A percentile compares a stretch with the other conserved stretches of the same genome.
Conservation (phyloP, 2,113 vertebrate genomes). For the Ondatra zibethicus region DNA sequence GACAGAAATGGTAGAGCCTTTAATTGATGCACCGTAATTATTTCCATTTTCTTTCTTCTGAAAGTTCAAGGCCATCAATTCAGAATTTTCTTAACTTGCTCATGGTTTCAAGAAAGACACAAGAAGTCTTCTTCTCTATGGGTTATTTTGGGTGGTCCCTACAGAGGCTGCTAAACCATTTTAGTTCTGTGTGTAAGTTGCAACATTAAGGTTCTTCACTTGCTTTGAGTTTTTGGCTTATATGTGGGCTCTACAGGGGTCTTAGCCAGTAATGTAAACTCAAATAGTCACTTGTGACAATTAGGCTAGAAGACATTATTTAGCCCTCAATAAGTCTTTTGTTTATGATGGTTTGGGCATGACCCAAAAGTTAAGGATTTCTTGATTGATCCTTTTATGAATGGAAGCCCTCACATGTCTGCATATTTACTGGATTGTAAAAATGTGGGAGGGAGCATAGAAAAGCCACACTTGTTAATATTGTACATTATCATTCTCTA, state of each 20-base stretch:
- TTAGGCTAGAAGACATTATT: not conserved
- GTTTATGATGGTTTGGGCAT: not conserved
- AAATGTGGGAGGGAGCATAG: not conserved
- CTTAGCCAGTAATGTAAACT: not conserved
- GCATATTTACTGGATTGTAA: not conserved
- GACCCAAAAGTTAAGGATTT: not conserved
- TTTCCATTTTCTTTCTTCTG: not conserved
- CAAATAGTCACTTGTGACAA: not conserved
- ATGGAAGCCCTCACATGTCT: not conserved
- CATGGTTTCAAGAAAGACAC: not conserved
- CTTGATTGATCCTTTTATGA: not conserved
- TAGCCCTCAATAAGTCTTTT: not conserved
- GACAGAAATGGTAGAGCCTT: not conserved
- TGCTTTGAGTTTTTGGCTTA: not conserved
- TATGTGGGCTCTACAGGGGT: not conserved
- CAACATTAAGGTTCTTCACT: not conserved
- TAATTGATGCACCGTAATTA: not conserved
- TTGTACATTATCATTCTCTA: not conserved
- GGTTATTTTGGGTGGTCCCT: not conserved
- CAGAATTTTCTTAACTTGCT: not conserved
- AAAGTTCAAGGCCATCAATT: not conserved
- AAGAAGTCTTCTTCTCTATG: not conserved
- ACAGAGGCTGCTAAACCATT: not conserved
- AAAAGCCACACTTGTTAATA: not conserved
- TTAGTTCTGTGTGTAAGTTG: not conserved